A percentile compares a stretch with the other conserved stretches of the same genome.
Conservation (phyloP, 2,113 vertebrate species). For the Pangasianodon hypophthalmus region DNA sequence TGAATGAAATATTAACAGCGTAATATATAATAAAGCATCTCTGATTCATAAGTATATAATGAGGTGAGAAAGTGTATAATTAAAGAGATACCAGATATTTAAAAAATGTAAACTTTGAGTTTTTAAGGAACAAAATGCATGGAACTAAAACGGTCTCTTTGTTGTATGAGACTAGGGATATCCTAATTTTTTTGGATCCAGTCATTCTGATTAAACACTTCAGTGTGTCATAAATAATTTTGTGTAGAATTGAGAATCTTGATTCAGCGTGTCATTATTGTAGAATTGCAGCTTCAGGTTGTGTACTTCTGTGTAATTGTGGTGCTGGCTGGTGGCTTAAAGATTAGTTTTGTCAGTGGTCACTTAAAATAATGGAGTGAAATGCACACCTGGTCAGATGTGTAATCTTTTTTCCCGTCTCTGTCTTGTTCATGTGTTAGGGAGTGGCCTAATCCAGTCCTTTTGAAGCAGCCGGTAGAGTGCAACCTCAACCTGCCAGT, state of each 20-base stretch:
- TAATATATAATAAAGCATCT: neutral
- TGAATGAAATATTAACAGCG: neutral
- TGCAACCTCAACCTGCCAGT: constrained; percentile 89
- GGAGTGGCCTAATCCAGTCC: constrained; percentile 91
- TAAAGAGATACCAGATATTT: no score
- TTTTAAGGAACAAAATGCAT: neutral
- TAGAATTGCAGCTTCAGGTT: neutral
- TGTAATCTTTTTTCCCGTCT: neutral
- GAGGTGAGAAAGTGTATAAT: neutral
- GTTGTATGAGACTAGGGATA: neutral
- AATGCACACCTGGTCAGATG: neutral
- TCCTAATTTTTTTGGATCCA: neutral
- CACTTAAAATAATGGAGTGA: neutral
- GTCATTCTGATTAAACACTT: neutral
- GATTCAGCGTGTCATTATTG: neutral
- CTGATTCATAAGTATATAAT: neutral
- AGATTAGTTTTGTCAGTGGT: neutral
- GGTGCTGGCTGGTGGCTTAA: neutral
- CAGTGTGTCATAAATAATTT: neutral
- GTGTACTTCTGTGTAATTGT: neutral
- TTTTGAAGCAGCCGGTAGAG: constrained; percentile 87
- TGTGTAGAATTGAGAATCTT: neutral
- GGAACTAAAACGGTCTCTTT: neutral
- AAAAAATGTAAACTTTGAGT: no score
- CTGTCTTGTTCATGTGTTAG: constrained; percentile 65